Evolutionary conservation across 1,140 invertebrate genomes (phyloP), one percentile per base, ranked within the genome.

Genomic region (Aphis gossypii): DNA sequence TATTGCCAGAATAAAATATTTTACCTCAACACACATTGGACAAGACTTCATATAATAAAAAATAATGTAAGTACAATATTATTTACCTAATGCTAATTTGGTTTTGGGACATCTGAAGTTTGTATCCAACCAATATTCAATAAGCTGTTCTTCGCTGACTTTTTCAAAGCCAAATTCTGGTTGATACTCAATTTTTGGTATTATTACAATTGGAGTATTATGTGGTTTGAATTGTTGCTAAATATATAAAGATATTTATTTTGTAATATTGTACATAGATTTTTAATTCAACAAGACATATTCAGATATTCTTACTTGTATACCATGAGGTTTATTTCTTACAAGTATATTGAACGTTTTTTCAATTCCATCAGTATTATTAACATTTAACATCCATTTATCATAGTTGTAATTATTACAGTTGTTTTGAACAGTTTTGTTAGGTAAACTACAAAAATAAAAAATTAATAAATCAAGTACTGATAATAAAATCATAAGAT

Each of bases 111-210:
- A 86, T 83, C 92, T 93, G 48, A 86, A 93, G 14, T 23, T 56
- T n/a, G 92, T 86, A 38, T 93, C 82, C 9, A 84, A n/a, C 92
- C 92, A 93, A 86, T 93, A 86, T 56, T 93, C 92, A 21, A 54
- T 14, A 11, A 93, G 48, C 41, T 93, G 76, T 44, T 93, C 92
- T 51, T 93, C 76, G n/a, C 9, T 44, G 11, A 54, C 2, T 86
- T 93, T 93, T 93, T 93, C 92, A 41, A 86, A 93, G 8, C 92
- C 92, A 56, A 93, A 93, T 51, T 93, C 92, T 56, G 92, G 92
- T 56, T 93, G 92, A 44, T 93, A 93, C 20, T 93, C 92, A 38
- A 93, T 25, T 84, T 93, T 93, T 54, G 92, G 92, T 20, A 56
- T 93, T n/a, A 93, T 21, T n/a, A 93, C 48, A 56, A 1, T 25